phyloP scores from a whole-genome alignment of 2,797 vertebrate species.

The Semotilus atromaculatus region DNA sequence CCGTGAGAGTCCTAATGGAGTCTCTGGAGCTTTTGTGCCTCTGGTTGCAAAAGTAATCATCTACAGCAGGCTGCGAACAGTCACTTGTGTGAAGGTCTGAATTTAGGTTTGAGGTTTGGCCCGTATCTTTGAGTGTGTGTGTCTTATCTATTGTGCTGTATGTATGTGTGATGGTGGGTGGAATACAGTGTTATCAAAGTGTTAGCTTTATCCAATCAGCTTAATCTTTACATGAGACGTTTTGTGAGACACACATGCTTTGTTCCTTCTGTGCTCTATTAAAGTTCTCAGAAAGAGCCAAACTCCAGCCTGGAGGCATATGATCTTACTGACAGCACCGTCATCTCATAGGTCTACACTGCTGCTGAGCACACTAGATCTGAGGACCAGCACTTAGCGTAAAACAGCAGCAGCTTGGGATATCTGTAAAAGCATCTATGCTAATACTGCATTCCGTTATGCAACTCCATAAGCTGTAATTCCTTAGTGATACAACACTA shows the following conservation, averaged over 20 bases:
- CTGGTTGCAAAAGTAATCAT: conserved; percentile 76
- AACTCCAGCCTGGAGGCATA: background rate
- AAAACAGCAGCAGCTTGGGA: background rate
- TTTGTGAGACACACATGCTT: background rate
- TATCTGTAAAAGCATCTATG: conserved; percentile 12
- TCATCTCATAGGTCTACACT: background rate
- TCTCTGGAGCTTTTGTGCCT: conserved; percentile 69
- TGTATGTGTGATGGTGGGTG: conserved; percentile 20
- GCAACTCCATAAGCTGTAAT: background rate
- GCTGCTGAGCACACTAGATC: background rate
- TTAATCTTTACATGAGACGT: conserved; percentile 1
- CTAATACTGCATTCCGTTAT: background rate
- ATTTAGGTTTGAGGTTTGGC: conserved; percentile 54
- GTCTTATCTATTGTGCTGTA: conserved; percentile 35
- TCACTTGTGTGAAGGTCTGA: conserved; percentile 63
- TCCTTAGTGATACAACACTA: background rate
- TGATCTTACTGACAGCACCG: background rate
- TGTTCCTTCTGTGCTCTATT: conserved; percentile 27
- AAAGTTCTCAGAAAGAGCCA: background rate
- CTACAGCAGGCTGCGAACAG: conserved; percentile 24
- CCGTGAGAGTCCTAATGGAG: conserved; percentile 70
- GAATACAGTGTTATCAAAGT: conserved; percentile 16
- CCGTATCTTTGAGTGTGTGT: background rate
- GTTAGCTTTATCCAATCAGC: background rate
- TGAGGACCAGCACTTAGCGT: background rate